A percentile compares a stretch with the other conserved stretches of the same genome.
Evolutionary conservation across 2,797 vertebrate genomes (phyloP).

Genomic region (Hypotaenidia okinawae): DNA sequence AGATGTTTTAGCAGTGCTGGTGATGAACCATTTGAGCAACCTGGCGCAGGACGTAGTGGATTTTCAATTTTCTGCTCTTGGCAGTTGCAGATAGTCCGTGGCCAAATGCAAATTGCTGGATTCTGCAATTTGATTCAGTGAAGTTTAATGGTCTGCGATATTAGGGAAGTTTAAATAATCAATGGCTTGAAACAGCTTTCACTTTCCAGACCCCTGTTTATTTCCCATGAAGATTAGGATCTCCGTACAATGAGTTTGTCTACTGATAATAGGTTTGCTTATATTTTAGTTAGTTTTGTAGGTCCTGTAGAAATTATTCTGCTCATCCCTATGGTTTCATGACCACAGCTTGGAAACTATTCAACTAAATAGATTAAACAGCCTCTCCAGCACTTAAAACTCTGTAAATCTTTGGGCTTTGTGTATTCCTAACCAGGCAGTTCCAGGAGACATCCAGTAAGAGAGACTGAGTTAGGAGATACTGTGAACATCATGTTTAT

Average conservation of each 20-base stretch:
- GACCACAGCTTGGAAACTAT: background rate
- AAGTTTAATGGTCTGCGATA: slow-evolving; percentile 45
- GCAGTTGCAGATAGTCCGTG: background rate
- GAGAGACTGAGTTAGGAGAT: background rate
- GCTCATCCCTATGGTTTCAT: slow-evolving; percentile 8
- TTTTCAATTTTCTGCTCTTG: background rate
- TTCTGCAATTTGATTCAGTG: slow-evolving; percentile 24
- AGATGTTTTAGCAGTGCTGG: background rate
- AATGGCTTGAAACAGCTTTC: slow-evolving; percentile 29
- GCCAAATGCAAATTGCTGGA: slow-evolving; percentile 25
- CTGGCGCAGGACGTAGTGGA: background rate
- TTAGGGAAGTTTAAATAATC: slow-evolving; percentile 34
- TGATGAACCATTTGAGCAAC: background rate
- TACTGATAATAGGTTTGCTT: slow-evolving; percentile 37
- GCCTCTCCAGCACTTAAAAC: background rate
- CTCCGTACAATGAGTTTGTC: slow-evolving; percentile 23
- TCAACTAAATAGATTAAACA: slow-evolving; percentile 22
- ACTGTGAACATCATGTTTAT: background rate
- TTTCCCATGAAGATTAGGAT: slow-evolving; percentile 16
- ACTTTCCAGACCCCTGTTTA: slow-evolving; percentile 38
- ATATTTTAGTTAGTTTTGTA: slow-evolving; percentile 31
- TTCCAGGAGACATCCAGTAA: background rate
- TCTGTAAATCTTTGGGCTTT: background rate
- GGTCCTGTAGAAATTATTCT: slow-evolving; percentile 2
- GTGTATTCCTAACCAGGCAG: background rate